Evolutionary conservation across 2,888 invertebrate species (phyloP).

Genomic region (Pegoplata infirma): DNA sequence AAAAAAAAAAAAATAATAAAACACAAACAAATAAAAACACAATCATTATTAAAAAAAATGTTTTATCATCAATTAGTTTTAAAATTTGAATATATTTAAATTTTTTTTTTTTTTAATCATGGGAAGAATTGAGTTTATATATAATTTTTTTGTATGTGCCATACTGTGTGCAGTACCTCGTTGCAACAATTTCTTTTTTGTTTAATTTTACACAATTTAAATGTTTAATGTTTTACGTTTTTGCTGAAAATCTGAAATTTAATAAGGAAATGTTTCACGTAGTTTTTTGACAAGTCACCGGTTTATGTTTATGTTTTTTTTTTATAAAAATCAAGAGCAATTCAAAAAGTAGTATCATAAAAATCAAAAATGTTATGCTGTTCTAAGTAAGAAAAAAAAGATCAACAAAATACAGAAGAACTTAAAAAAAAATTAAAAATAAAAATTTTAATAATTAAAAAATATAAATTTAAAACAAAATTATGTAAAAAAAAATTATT

Average conservation of each 20-base stretch:
- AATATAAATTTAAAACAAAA: too few species aligned
- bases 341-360: neutral
- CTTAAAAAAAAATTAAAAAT: conserved; percentile 23
- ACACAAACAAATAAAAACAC: conserved; percentile 63
- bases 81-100: too few species aligned
- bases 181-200: conserved; percentile 43
- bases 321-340: neutral
- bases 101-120: too few species aligned
- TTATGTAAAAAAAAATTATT: too few species aligned
- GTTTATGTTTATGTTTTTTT: neutral
- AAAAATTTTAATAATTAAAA: neutral
- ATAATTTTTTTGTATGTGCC: conserved; percentile 69
- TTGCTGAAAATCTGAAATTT: conserved; percentile 19
- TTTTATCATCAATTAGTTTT: neutral
- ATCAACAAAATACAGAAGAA: conserved; percentile 11
- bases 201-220: conserved; percentile 7
- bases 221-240: conserved; percentile 24
- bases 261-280: conserved; percentile 37
- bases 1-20: conserved; percentile 1
- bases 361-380: conserved; percentile 61
- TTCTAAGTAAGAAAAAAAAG: conserved; percentile 52
- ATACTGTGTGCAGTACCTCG: conserved; percentile 79
- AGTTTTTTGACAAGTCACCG: neutral
- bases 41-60: conserved; percentile 57
- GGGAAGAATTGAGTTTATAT: conserved; percentile 52